Conservation (phyloP, 2,113 vertebrate species). For the Thamnophis sirtalis region DNA sequence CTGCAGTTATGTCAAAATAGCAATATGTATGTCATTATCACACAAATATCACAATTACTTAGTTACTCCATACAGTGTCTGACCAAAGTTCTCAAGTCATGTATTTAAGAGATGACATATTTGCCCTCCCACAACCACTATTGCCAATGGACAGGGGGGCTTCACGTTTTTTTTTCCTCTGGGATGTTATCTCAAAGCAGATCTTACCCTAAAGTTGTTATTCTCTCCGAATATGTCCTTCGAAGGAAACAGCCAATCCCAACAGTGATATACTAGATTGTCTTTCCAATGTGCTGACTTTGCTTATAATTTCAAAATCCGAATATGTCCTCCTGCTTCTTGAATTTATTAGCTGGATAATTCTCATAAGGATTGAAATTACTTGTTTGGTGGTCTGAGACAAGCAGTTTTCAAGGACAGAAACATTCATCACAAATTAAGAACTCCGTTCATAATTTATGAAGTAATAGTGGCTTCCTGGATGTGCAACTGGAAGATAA, state of each 20-base stretch:
- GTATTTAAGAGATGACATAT: background rate
- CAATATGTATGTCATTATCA: background rate
- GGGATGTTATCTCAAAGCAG: background rate
- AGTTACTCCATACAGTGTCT: background rate
- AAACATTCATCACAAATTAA: conserved; percentile 18
- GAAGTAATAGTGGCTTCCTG: background rate
- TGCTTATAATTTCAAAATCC: background rate
- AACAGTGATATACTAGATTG: background rate
- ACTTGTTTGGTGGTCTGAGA: background rate
- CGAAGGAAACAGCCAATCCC: background rate
- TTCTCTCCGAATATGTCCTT: background rate
- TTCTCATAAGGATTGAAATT: background rate
- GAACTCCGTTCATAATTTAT: conserved; percentile 19
- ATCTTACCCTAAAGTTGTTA: background rate
- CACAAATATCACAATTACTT: background rate
- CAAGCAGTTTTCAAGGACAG: conserved; percentile 17
- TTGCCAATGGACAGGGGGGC: fast-evolving
- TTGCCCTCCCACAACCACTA: background rate
- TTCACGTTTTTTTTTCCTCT: background rate
- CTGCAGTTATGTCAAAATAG: background rate
- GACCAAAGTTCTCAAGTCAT: background rate
- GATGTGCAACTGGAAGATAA: background rate
- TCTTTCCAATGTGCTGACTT: background rate
- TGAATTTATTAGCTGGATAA: background rate
- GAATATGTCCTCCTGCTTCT: background rate